Conservation (phyloP, 2,797 vertebrate species). For the Lophotriccus pileatus region DNA sequence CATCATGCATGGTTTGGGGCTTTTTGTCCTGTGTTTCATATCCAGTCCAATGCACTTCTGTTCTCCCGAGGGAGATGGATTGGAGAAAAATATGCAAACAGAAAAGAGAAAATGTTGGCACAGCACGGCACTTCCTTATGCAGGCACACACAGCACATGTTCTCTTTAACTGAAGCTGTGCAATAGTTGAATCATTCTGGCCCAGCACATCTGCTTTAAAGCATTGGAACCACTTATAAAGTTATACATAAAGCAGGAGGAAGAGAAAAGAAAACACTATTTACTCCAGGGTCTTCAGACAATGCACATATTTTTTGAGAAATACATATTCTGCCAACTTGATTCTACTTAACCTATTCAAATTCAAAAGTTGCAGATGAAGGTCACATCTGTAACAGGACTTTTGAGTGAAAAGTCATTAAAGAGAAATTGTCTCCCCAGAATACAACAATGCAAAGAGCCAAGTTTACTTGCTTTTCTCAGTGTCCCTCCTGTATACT, state of each 20-base stretch:
- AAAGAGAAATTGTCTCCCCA: neutral
- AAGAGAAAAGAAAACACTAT: neutral
- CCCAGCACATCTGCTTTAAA: slow-evolving; percentile 8
- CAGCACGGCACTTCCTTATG: neutral
- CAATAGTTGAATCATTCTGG: slow-evolving; percentile 9
- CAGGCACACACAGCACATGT: neutral
- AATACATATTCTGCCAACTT: neutral
- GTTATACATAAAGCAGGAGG: neutral
- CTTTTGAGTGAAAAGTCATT: neutral
- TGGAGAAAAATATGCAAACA: neutral
- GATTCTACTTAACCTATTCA: neutral
- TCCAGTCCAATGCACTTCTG: neutral
- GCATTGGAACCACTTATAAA: neutral
- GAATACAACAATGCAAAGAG: neutral
- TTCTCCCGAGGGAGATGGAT: neutral
- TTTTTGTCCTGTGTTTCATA: neutral
- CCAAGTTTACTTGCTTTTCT: neutral
- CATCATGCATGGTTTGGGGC: neutral
- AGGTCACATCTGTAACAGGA: neutral
- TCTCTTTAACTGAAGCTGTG: neutral
- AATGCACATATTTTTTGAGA: neutral
- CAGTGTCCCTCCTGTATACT: neutral
- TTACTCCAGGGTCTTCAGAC: neutral
- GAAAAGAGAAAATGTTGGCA: neutral
- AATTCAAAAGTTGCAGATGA: neutral